Base-by-base conservation (phyloP, 64 coral and sea anemone species). In the Actinia tenebrosa region DNA sequence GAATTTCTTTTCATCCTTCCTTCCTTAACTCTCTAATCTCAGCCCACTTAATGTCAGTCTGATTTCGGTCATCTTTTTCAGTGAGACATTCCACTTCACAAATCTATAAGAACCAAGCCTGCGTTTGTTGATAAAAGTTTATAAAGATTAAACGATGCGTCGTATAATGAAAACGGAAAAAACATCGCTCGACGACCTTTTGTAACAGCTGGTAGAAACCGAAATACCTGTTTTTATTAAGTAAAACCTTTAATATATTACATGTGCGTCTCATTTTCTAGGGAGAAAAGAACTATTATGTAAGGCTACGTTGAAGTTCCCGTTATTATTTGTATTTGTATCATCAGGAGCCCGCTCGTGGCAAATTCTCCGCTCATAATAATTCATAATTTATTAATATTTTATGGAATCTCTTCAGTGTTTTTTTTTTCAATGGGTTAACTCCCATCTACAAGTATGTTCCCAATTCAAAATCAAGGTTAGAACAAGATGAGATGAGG, bases 331-430 rank as follows among this genome's bases (percentile, higher is more conserved):
- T 84, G 84, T 80, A 84, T 84, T 66, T 54, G 17, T 47, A n/a
- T 84, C 88, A 89, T 81, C 82, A 77, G 88, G 88, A 78, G 84
- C 56, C 83, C 88, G 88, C 88, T 84, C 88, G 88, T 89, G 88
- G 88, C 64, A 89, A 83, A 68, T 89, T 83, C 83, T 83, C 72
- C 63, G 53, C 88, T 59, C 42, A 30, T 89, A 77, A 69, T 64
- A 83, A 84, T 59, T 20, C 53, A 60, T 42, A 16, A 77, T 56
- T 13, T 25, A 77, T 77, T 10, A 53, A 89, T 25, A 30, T 89
- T 84, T n/a, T 37, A 59, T 56, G 10, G 54, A 71, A 30, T 84
- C 66, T 23, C 50, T 44, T 14, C 4, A 37, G 25, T 83, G 59
- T 71, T 89, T 78, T 4, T 89, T 78, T 4, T 37, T 23, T 27